phyloP scores from a whole-genome alignment of 35 echinoderm and acorn worm genomes.

The Anneissia japonica region DNA sequence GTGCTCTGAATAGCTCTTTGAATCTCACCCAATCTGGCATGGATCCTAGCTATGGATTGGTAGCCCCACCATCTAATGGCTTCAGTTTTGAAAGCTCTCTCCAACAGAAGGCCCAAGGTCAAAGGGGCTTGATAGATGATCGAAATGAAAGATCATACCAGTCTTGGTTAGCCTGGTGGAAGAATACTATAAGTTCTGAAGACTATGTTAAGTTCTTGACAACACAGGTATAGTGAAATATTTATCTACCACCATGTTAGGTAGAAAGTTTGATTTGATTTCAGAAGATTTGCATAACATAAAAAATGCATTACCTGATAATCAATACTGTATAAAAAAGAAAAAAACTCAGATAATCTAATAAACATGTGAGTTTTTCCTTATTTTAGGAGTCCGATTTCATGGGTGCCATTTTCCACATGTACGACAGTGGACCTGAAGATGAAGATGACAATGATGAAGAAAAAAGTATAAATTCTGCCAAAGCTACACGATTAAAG shows the following conservation, averaged over 20 bases:
- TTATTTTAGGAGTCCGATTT: slow-evolving; percentile 71
- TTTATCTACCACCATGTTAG: no score
- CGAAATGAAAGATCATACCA: slow-evolving; percentile 83
- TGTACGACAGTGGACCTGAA: slow-evolving; percentile 60
- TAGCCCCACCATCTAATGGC: neutral
- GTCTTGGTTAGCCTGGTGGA: slow-evolving; percentile 93
- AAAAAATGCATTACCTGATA: no score
- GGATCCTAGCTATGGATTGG: neutral
- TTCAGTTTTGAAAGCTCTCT: neutral
- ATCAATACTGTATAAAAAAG: no score
- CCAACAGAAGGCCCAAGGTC: neutral
- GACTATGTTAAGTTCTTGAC: slow-evolving; percentile 88
- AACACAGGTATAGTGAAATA: slow-evolving; percentile 94
- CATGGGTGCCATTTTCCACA: slow-evolving; percentile 81
- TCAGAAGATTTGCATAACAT: no score
- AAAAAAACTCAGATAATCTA: no score
- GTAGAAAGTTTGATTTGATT: no score
- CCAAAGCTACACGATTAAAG: slow-evolving; percentile 28
- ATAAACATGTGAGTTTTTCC: no score
- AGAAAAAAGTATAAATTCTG: slow-evolving; percentile 43
- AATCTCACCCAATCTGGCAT: slow-evolving; percentile 11
- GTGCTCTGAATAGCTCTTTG: neutral
- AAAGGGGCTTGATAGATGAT: slow-evolving; percentile 60
- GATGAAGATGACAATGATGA: slow-evolving; percentile 27
- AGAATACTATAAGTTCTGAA: slow-evolving; percentile 77